A percentile compares a stretch with the other conserved stretches of the same genome.
phyloP scores from a whole-genome alignment of 2,888 invertebrate species.

The Tipula lateralis region DNA sequence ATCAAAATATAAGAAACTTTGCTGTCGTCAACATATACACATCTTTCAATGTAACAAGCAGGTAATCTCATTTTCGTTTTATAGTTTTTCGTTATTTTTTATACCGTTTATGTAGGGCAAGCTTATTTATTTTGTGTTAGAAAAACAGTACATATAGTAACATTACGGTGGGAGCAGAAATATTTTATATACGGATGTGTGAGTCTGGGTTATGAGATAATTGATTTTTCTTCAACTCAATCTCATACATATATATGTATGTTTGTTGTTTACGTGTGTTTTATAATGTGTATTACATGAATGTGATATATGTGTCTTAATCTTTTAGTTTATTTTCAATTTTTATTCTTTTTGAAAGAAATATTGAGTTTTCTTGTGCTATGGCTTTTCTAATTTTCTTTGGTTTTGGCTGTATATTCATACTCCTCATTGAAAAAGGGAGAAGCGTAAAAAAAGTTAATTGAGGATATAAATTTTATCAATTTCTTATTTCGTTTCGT shows the following conservation, averaged over 20 bases:
- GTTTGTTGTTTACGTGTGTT: not conserved
- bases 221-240: constrained; percentile 4
- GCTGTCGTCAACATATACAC: not conserved
- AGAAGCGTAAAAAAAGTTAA: not conserved
- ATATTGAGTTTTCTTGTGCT: not conserved
- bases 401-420: not conserved
- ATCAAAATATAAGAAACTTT: not conserved
- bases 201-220: constrained; percentile 14
- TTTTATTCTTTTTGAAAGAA: not conserved
- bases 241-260: not conserved
- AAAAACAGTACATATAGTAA: not conserved
- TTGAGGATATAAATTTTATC: constrained; percentile 19
- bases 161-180: not conserved
- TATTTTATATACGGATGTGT: not conserved
- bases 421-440: not conserved
- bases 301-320: not conserved
- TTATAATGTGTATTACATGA: constrained; percentile 11
- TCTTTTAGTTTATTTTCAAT: constrained; percentile 14
- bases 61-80: constrained; percentile 24
- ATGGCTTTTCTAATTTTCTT: not conserved
- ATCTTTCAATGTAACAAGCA: constrained; percentile 19
- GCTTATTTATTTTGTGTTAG: not conserved
- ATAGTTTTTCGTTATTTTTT: not conserved
- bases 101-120: not conserved
- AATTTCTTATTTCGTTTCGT: not conserved